Conservation (phyloP, 1,140 invertebrate genomes). For the Eumeta japonica region DNA sequence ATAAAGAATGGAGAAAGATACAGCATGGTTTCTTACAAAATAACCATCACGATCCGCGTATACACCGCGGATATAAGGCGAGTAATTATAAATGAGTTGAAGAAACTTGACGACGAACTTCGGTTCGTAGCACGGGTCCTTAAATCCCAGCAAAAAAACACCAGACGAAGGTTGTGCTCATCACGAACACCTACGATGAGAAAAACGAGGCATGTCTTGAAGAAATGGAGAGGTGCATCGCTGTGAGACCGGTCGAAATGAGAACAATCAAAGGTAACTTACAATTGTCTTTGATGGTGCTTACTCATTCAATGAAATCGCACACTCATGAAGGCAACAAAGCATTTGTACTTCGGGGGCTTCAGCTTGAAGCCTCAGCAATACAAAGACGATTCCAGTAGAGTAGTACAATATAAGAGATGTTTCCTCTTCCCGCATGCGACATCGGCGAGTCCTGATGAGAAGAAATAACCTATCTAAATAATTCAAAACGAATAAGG, state of each 20-base stretch:
- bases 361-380: constrained; percentile 3
- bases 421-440: too few species aligned
- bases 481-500: constrained; percentile 2
- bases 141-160: too few species aligned
- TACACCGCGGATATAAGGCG: too few species aligned
- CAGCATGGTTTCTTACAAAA: too few species aligned
- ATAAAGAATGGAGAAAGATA: too few species aligned
- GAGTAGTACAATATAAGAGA: constrained; percentile 4
- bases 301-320: constrained; percentile 2
- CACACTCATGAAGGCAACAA: constrained; percentile 4
- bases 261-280: constrained; percentile 3
- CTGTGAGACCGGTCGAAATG: constrained; percentile 3
- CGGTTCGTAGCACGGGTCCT: too few species aligned
- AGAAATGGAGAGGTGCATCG: constrained; percentile 5
- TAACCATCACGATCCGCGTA: too few species aligned
- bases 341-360: background rate
- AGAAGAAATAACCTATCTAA: background rate
- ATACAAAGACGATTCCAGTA: too few species aligned
- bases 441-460: constrained; percentile 2
- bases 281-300: too few species aligned
- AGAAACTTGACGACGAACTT: too few species aligned
- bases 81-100: too few species aligned
- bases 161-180: too few species aligned
- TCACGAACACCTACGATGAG: constrained; percentile 5
- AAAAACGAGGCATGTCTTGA: constrained; percentile 1